phyloP scores from a whole-genome alignment of 2,113 vertebrate species.

The Sinosuthora webbiana region DNA sequence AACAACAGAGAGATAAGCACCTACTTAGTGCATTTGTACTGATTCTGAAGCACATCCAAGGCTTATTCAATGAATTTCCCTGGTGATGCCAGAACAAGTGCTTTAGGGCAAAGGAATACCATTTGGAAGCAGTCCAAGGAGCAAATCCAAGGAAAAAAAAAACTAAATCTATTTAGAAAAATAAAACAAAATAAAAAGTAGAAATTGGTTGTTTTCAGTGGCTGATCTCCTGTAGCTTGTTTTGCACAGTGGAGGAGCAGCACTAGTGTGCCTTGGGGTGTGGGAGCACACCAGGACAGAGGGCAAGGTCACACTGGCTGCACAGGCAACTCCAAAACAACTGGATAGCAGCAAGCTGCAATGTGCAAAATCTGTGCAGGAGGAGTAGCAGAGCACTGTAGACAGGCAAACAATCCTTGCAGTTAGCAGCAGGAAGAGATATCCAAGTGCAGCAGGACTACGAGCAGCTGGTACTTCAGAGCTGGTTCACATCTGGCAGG shows the following conservation, averaged over 20 bases:
- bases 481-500: background rate
- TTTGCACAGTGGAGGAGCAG: background rate
- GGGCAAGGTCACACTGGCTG: background rate
- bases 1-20: background rate
- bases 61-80: background rate
- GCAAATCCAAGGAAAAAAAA: background rate
- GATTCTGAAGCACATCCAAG: background rate
- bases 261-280: background rate
- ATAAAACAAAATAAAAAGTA: background rate
- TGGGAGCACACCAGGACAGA: background rate
- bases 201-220: background rate
- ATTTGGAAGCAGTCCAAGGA: background rate
- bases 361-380: background rate
- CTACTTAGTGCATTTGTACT: background rate
- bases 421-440: background rate
- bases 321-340: background rate
- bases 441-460: background rate
- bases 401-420: background rate
- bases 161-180: background rate
- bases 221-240: background rate
- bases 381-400: background rate
- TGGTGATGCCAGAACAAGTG: background rate
- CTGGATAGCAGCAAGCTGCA: background rate
- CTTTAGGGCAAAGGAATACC: background rate
- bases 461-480: background rate